These are phyloP conservation scores for Calephelis virginiensis DNA, from an alignment of 1,140 invertebrate genomes.

Conservation along the genomic window DNA sequence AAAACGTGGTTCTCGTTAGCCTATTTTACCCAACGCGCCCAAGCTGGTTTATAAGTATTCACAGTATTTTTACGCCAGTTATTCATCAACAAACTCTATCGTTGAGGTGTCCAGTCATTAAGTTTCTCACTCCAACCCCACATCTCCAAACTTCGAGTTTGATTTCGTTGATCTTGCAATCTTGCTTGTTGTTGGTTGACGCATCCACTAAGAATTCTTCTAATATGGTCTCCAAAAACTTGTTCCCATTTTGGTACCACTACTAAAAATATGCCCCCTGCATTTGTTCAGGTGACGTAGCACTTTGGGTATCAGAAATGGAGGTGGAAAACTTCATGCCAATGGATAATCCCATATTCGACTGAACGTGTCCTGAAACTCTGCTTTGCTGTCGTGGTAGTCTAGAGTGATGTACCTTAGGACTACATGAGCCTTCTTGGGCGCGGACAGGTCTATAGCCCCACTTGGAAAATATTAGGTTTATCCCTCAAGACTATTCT, in stretches of 20 bases:
- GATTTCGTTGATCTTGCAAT: too few relatives aligned
- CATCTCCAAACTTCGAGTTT: conserved; percentile 1
- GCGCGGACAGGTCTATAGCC: conserved; percentile 51
- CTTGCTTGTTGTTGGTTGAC: too few relatives aligned
- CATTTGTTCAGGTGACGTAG: conserved; percentile 15
- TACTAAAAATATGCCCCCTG: conserved; percentile 5
- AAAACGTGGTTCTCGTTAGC: conserved; percentile 14
- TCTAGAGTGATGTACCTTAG: conserved; percentile 35
- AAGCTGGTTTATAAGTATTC: conserved; percentile 27
- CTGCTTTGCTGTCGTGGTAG: conserved; percentile 35
- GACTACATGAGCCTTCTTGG: conserved; percentile 34
- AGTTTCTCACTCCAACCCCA: conserved; percentile 4
- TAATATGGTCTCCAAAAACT: too few relatives aligned
- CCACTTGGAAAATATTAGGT: conserved; percentile 37
- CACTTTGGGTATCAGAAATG: conserved; percentile 35
- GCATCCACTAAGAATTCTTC: too few relatives aligned
- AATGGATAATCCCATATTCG: conserved; percentile 40
- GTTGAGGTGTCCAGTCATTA: conserved; percentile 8
- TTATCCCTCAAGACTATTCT: conserved; percentile 45
- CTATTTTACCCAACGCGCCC: conserved; percentile 26
- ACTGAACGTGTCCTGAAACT: conserved; percentile 46
- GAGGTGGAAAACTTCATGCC: conserved; percentile 48
- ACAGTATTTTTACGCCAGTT: conserved; percentile 26
- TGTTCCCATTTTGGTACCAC: neutral
- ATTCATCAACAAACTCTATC: neutral